These are phyloP conservation scores for Hylia prasina DNA, from an alignment of 2,113 vertebrate genomes.

Conservation along the genomic window DNA sequence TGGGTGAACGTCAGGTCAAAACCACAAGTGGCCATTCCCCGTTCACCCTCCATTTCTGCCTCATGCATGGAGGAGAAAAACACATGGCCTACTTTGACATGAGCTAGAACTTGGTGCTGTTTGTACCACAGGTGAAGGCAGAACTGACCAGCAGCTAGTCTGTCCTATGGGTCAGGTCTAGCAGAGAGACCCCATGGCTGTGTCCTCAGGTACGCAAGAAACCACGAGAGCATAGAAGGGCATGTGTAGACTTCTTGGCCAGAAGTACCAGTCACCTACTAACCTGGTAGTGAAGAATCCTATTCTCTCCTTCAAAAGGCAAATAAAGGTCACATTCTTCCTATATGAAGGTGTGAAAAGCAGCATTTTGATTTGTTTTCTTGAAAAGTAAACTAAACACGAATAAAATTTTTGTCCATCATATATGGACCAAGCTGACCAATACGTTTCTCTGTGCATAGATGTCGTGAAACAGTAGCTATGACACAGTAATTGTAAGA, in stretches of 20 bases:
- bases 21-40: accelerated
- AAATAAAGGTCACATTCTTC: not conserved
- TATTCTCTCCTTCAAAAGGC: not conserved
- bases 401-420: accelerated
- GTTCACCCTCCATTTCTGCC: not conserved
- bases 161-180: not conserved
- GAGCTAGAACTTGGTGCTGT: not conserved
- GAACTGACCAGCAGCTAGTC: not conserved
- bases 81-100: not conserved
- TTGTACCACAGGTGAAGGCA: not conserved
- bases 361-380: not conserved
- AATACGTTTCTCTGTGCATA: accelerated
- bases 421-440: not conserved
- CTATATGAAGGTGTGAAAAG: not conserved
- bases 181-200: accelerated
- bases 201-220: not conserved
- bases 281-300: not conserved
- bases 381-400: not conserved
- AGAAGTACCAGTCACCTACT: not conserved
- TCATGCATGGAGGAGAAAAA: not conserved
- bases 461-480: accelerated
- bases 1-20: not conserved
- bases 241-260: accelerated
- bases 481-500: accelerated
- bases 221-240: not conserved